Percentiles rank a stretch among this genome's conserved stretches.
phyloP scores from a whole-genome alignment of 2,797 vertebrate species.

The Xenopus petersii region DNA sequence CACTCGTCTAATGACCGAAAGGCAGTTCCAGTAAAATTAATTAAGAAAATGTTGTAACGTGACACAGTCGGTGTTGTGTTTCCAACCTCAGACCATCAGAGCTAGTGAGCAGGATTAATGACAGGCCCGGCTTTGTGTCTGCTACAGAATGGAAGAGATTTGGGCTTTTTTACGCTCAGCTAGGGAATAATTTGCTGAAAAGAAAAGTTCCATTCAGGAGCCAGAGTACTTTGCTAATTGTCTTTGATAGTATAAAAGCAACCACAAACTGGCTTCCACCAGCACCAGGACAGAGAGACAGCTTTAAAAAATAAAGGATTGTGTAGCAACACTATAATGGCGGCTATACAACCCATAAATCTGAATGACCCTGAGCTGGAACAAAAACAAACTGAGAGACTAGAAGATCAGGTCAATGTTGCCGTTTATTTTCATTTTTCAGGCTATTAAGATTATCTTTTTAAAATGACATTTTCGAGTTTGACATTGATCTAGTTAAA shows the following conservation, averaged over 20 bases:
- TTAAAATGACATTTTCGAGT: too few relatives aligned
- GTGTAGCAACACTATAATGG: constrained; percentile 56
- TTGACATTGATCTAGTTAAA: too few relatives aligned
- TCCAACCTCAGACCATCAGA: constrained; percentile 48
- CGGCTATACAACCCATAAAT: constrained; percentile 9
- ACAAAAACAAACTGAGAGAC: neutral
- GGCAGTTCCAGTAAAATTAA: constrained; percentile 41
- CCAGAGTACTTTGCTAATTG: constrained; percentile 69
- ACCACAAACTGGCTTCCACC: constrained; percentile 59
- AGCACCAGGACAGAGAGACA: constrained; percentile 12
- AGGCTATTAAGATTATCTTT: too few relatives aligned
- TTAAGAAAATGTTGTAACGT: constrained; percentile 41
- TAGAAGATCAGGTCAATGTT: too few relatives aligned
- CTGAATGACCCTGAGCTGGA: constrained; percentile 1
- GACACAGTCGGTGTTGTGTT: constrained; percentile 31
- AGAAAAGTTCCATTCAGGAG: constrained; percentile 70
- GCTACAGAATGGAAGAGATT: constrained; percentile 50
- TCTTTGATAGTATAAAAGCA: constrained; percentile 64
- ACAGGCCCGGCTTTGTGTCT: constrained; percentile 60
- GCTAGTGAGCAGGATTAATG: constrained; percentile 49
- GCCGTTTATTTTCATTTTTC: too few relatives aligned
- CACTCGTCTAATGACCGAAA: neutral
- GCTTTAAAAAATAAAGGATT: constrained; percentile 51
- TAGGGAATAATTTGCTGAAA: constrained; percentile 67
- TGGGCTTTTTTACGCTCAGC: constrained; percentile 48